Evolutionary conservation across 2,797 vertebrate genomes (phyloP), one percentile per base, ranked within the genome.

Genomic region (Sciurus carolinensis): DNA sequence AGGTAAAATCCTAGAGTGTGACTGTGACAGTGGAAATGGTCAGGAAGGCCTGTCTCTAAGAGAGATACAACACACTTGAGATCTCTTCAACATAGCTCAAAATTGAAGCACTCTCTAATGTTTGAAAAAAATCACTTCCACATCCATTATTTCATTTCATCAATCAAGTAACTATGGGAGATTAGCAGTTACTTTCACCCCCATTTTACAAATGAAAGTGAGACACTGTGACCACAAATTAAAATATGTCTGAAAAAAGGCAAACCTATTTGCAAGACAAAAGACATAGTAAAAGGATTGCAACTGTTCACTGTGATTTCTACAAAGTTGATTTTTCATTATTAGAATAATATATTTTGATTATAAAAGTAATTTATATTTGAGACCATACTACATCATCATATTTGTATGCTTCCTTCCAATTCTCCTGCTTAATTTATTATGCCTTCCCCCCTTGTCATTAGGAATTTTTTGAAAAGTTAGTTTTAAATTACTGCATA

Each of bases 401-500:
- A 89, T 93, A 90, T 39, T 33, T 96, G 66, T 94, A 75, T 71
- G 36, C 14, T 71, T 87, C 36, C 88, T 42, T 95, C 67, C 87
- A 75, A 39, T 90, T 92, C 22, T 88, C 44, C 59, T 81, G 79
- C 14, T 92, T 87, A 96, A 80, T n/a, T 89, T 92, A 79, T 62
- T 76, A 80, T 86, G 44, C 54, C 57, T 82, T 50, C 81, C 92
- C 47, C 28, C 54, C 62, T 82, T 97, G 52, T 83, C 42, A 79
- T 90, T 95, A 91, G 83, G 75, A 75, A 30, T 22, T 18, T 62
- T 96, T 90, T 64, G 1, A 72, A 83, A 96, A 36, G 9, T 90
- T 90, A 47, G 82, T 75, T 97, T 91, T 75, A 95, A 95, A 92
- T 96, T 76, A 94, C 71, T 90, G 18, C 18, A 50, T 89, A 83